These are phyloP conservation scores for Colletes collaris DNA, from an alignment of 2,888 invertebrate species.

Conservation along the genomic window DNA sequence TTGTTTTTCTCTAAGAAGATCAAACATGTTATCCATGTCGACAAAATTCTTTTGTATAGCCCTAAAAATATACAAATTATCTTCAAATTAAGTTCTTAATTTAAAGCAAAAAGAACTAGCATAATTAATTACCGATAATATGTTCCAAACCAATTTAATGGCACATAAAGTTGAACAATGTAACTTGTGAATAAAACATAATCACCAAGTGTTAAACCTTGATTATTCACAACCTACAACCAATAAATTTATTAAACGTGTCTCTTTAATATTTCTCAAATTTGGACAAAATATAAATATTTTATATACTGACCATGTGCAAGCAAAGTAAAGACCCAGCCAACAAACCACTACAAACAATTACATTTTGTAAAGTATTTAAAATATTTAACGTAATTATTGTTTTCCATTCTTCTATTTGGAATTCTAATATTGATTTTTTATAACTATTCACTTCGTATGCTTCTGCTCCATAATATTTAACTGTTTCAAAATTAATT, in stretches of 20 bases:
- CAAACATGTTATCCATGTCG: conserved; percentile 99
- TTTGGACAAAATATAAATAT: background rate
- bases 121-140: conserved; percentile 91
- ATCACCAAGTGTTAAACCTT: conserved; percentile 94
- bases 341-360: conserved; percentile 93
- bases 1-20: conserved; percentile 92
- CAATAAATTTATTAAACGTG: conserved; percentile 8
- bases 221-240: conserved; percentile 84
- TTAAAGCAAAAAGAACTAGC: background rate
- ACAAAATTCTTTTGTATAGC: conserved; percentile 98
- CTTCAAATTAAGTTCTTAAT: background rate
- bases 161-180: conserved; percentile 96
- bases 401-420: conserved; percentile 96
- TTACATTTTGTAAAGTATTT: conserved; percentile 95
- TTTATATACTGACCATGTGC: conserved; percentile 87
- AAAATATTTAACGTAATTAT: conserved; percentile 93
- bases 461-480: conserved; percentile 97
- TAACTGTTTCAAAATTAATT: conserved; percentile 99
- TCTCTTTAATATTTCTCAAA: background rate
- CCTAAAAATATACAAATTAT: conserved; percentile 83
- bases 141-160: conserved; percentile 98
- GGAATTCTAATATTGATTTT: conserved; percentile 93
- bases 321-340: conserved; percentile 95
- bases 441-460: conserved; percentile 95
- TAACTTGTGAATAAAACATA: conserved; percentile 98